A percentile compares a stretch with the other conserved stretches of the same genome.
Conservation (phyloP, 2,888 invertebrate species). For the Amphipyra berbera region DNA sequence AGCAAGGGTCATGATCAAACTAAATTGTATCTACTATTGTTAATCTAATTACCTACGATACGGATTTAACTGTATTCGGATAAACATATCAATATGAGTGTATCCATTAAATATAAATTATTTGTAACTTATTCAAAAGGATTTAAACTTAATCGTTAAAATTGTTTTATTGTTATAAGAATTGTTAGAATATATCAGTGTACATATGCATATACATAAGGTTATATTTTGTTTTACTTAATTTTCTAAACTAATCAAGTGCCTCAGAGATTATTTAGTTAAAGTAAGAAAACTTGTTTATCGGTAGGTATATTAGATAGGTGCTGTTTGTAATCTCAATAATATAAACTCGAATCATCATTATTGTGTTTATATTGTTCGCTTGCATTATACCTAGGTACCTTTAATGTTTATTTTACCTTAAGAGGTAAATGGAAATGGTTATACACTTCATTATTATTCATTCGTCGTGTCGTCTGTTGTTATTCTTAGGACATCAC, state of each 20-base stretch:
- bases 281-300: constrained; percentile 54
- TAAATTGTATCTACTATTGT: constrained; percentile 22
- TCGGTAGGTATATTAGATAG: constrained; percentile 47
- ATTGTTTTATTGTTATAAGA: constrained; percentile 28
- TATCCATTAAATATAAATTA: constrained; percentile 19
- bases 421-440: constrained; percentile 41
- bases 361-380: constrained; percentile 34
- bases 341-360: constrained; percentile 51
- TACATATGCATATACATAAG: constrained; percentile 32
- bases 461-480: constrained; percentile 37
- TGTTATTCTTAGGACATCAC: constrained; percentile 49
- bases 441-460: constrained; percentile 37
- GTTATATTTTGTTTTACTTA: constrained; percentile 25
- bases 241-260: constrained; percentile 39
- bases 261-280: constrained; percentile 62
- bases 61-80: constrained; percentile 1
- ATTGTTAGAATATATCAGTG: constrained; percentile 20
- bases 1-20: constrained; percentile 8
- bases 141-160: not conserved
- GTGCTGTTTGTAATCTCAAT: constrained; percentile 67
- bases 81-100: constrained; percentile 10
- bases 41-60: constrained; percentile 10
- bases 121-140: constrained; percentile 28
- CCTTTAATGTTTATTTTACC: constrained; percentile 42
- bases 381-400: constrained; percentile 27